These are phyloP conservation scores for Drosophila peninsularis DNA, from an alignment of 2,888 invertebrate genomes.

Conservation along the genomic window DNA sequence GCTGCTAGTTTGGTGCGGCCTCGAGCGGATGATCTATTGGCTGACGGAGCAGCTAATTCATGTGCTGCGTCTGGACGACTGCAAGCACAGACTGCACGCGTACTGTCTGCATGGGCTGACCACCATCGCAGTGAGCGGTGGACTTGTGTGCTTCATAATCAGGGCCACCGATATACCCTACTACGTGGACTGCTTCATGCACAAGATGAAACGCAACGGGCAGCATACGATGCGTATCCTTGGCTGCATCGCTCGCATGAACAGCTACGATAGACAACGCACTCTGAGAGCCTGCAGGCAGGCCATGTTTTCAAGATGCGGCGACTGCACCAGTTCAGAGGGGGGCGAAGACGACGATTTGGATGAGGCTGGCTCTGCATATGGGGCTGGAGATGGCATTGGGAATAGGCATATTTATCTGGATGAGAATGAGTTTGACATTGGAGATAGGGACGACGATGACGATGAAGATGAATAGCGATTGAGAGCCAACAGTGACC, in stretches of 20 bases:
- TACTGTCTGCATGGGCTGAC: slow-evolving; percentile 28
- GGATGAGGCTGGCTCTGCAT: background rate
- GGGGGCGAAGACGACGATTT: background rate
- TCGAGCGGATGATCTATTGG: slow-evolving; percentile 55
- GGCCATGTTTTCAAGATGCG: slow-evolving; percentile 23
- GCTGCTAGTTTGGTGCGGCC: slow-evolving; percentile 73
- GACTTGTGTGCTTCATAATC: slow-evolving; percentile 43
- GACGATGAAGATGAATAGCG: background rate
- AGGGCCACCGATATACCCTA: slow-evolving; percentile 42
- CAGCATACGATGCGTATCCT: slow-evolving; percentile 5
- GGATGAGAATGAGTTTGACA: background rate
- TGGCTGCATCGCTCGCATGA: slow-evolving; percentile 28
- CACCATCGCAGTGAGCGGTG: slow-evolving; percentile 11
- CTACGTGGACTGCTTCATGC: background rate
- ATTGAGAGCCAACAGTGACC: background rate
- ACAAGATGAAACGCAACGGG: background rate
- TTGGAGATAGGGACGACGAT: background rate
- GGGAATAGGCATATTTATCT: background rate
- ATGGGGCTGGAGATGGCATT: background rate
- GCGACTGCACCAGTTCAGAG: background rate
- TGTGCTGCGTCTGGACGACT: background rate
- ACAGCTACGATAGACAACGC: slow-evolving; percentile 19
- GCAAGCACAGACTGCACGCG: background rate
- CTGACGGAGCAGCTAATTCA: slow-evolving; percentile 12
- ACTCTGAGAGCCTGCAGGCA: slow-evolving; percentile 36